Evolutionary conservation across 2,113 vertebrate genomes (phyloP).

Genomic region (Dolichotis patagonum): DNA sequence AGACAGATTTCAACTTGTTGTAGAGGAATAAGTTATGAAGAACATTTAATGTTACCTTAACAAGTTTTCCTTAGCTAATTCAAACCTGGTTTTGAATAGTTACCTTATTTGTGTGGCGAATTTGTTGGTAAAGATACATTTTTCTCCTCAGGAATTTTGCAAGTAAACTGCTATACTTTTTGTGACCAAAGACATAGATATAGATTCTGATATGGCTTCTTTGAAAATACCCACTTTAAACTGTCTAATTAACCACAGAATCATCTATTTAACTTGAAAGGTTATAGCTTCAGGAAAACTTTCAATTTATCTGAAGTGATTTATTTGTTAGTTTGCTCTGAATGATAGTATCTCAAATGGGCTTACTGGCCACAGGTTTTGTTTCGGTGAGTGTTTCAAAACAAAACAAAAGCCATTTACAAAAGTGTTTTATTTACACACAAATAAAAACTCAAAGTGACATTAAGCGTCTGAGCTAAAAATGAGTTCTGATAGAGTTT

Average conservation of each 20-base stretch:
- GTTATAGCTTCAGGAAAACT: background rate
- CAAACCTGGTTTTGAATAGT: background rate
- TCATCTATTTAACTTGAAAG: background rate
- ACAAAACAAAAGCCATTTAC: slow-evolving; percentile 26
- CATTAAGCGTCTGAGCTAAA: background rate
- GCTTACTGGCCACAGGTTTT: background rate
- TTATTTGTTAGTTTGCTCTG: background rate
- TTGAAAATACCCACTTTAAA: background rate
- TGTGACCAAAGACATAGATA: background rate
- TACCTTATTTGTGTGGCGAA: background rate
- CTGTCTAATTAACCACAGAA: background rate
- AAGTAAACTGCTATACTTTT: background rate
- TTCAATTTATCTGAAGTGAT: background rate
- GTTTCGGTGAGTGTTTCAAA: slow-evolving; percentile 47
- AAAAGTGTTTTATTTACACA: background rate
- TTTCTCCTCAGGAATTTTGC: background rate
- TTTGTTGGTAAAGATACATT: background rate
- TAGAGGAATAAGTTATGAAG: background rate
- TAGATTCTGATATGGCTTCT: background rate
- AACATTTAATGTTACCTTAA: background rate
- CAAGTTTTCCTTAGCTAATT: background rate
- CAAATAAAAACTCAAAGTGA: background rate
- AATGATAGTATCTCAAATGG: background rate
- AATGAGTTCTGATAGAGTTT: background rate
- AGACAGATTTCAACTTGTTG: slow-evolving; percentile 43